These are phyloP conservation scores for Pseudanteris insignis DNA, from an alignment of 2,888 invertebrate species.

Conservation along the genomic window DNA sequence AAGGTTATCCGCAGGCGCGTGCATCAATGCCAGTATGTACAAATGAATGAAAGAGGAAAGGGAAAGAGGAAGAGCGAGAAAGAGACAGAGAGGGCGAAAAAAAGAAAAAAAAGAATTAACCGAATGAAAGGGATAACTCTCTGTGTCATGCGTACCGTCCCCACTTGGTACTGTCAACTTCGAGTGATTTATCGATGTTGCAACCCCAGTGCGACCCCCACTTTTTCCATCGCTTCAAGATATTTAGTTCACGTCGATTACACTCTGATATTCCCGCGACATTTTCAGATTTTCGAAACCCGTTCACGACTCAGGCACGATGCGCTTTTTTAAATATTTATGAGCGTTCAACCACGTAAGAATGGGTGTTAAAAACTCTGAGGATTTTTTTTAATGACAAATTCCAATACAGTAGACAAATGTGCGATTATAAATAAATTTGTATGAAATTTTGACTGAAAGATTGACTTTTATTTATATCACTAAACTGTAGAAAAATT, in stretches of 20 bases:
- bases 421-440: no score
- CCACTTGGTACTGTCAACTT: constrained; percentile 55
- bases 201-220: constrained; percentile 30
- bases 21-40: constrained; percentile 19
- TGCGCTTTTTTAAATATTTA: constrained; percentile 8
- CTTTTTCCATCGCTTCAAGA: constrained; percentile 19
- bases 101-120: no score
- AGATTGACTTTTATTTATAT: no score
- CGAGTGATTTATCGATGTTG: constrained; percentile 55
- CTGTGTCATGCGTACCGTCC: constrained; percentile 51
- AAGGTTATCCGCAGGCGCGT: constrained; percentile 29
- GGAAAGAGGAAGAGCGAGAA: constrained; percentile 4
- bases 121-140: constrained; percentile 37
- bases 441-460: no score
- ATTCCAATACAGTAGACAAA: no score
- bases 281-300: constrained; percentile 12
- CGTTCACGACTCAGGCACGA: constrained; percentile 3
- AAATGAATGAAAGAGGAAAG: constrained; percentile 21
- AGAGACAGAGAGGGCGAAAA: not conserved
- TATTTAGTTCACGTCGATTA: constrained; percentile 8
- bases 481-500: no score
- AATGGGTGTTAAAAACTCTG: no score
- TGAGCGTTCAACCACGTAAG: not conserved
- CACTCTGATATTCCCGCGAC: constrained; percentile 9
- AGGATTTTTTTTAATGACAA: no score